Percentiles rank a stretch among this genome's conserved stretches.
Conservation (phyloP, 2,113 vertebrate species). For the Lipotes vexillifer region DNA sequence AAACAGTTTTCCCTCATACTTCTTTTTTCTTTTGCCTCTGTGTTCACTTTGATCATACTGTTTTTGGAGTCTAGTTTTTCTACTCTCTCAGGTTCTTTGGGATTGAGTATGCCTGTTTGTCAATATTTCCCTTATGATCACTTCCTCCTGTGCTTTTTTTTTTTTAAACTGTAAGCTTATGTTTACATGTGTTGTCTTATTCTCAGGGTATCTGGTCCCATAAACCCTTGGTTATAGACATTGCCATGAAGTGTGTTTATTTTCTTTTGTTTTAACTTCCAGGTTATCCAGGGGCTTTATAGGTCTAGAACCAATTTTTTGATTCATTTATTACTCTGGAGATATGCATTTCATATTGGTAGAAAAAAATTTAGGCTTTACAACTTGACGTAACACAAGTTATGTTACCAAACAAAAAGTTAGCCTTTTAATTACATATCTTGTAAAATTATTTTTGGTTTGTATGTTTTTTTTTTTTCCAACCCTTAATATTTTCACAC, state of each 20-base stretch:
- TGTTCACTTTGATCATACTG: not conserved
- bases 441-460: not conserved
- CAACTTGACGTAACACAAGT: not conserved
- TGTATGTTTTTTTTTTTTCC: not conserved
- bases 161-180: not conserved
- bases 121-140: not conserved
- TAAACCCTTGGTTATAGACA: not conserved
- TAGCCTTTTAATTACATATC: not conserved
- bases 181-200: not conserved
- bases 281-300: not conserved
- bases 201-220: not conserved
- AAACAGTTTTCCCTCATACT: not conserved
- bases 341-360: not conserved
- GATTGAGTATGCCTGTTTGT: not conserved
- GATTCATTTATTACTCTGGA: not conserved
- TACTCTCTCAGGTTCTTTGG: not conserved
- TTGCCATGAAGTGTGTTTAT: not conserved
- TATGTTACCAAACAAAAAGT: not conserved
- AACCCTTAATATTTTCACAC: not conserved
- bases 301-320: not conserved
- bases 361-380: not conserved
- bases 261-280: not conserved
- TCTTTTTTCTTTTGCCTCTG: not conserved
- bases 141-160: not conserved
- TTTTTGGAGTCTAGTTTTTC: not conserved